phyloP scores from a whole-genome alignment of 2,113 vertebrate genomes.

The Danio rerio region GRCz12tu NC_133180.1:38443001-38443500 shows the following conservation, averaged over 20 bases:
- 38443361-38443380: neutral
- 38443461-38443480: neutral
- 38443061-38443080: too few relatives aligned
- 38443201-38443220: neutral
- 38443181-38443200: neutral
- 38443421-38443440: neutral
- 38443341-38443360: neutral
- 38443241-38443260: neutral
- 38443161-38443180: too few relatives aligned
- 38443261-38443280: conserved; percentile 1
- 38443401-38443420: conserved; percentile 21
- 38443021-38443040: too few relatives aligned
- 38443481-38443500: neutral
- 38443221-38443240: neutral
- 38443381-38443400: conserved; percentile 1
- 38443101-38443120: too few relatives aligned
- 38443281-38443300: conserved; percentile 17
- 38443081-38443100: too few relatives aligned
- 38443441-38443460: neutral
- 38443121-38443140: too few relatives aligned
- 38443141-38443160: too few relatives aligned
- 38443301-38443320: conserved; percentile 21
- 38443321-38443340: conserved; percentile 9
- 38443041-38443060: too few relatives aligned
- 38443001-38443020: too few relatives aligned